Conservation (phyloP, 2,113 vertebrate species). For the Paradisaea rubra region DNA sequence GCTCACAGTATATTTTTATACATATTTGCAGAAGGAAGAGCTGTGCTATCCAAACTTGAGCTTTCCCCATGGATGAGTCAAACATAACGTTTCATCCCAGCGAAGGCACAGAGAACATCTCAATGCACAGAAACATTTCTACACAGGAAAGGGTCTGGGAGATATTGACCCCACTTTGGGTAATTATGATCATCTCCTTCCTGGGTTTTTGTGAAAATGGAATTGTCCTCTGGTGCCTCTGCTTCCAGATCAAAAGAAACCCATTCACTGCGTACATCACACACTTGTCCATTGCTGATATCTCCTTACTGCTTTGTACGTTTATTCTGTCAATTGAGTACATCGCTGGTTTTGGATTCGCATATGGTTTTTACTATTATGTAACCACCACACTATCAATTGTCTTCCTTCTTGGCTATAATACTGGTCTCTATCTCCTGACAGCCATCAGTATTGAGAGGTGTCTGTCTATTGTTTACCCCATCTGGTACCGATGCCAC, state of each 20-base stretch:
- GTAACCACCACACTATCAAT: constrained; percentile 59
- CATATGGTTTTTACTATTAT: constrained; percentile 45
- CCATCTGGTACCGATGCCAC: constrained; percentile 77
- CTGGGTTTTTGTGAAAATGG: constrained; percentile 72
- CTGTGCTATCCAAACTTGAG: constrained; percentile 32
- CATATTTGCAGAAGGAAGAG: constrained; percentile 62
- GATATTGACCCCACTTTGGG: constrained; percentile 66
- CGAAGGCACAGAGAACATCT: constrained; percentile 51
- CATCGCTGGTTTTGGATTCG: constrained; percentile 56
- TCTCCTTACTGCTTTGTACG: constrained; percentile 66
- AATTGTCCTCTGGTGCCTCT: constrained; percentile 75
- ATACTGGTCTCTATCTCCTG: constrained; percentile 75
- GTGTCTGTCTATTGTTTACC: constrained; percentile 75
- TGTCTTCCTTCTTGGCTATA: constrained; percentile 73
- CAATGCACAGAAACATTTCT: constrained; percentile 57
- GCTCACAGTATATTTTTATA: constrained; percentile 58
- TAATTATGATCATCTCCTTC: constrained; percentile 68
- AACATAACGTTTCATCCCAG: constrained; percentile 47
- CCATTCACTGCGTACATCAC: constrained; percentile 74
- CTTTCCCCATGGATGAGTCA: constrained; percentile 61
- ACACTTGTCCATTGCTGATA: constrained; percentile 69
- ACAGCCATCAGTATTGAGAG: constrained; percentile 77
- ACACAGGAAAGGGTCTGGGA: background rate
- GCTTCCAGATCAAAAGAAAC: constrained; percentile 71
- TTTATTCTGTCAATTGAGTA: constrained; percentile 69